Conservation (phyloP, 2,888 invertebrate species). For the Chouioia cunea region DNA sequence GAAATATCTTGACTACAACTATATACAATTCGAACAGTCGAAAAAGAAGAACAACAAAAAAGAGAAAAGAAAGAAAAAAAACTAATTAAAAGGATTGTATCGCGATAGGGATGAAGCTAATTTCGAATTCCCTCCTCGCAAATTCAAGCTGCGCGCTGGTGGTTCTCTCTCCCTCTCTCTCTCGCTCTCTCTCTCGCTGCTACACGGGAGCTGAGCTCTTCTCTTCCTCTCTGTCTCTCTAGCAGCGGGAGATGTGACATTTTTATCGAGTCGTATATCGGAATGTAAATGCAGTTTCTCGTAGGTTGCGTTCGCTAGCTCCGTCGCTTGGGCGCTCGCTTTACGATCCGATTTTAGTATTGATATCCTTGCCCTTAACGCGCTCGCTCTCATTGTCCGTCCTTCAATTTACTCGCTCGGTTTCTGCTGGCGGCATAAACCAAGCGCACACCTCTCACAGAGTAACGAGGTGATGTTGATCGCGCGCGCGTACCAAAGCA, state of each 20-base stretch:
- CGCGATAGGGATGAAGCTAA: neutral
- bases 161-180: too few relatives aligned
- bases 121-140: conserved; percentile 8
- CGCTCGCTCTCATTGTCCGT: conserved; percentile 20
- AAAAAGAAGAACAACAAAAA: conserved; percentile 35
- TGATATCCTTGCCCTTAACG: conserved; percentile 61
- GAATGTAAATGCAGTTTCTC: conserved; percentile 64
- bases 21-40: conserved; percentile 48
- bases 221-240: too few relatives aligned
- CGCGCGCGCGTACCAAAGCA: conserved; percentile 11
- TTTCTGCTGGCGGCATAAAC: conserved; percentile 43
- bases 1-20: too few relatives aligned
- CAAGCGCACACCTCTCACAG: conserved; percentile 30
- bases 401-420: conserved; percentile 43
- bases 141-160: conserved; percentile 19
- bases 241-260: conserved; percentile 58
- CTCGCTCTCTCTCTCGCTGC: too few relatives aligned
- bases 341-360: conserved; percentile 65
- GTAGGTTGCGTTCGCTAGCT: conserved; percentile 49
- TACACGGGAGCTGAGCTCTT: too few relatives aligned
- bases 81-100: conserved; percentile 47
- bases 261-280: conserved; percentile 65
- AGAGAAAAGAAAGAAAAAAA: conserved; percentile 47
- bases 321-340: conserved; percentile 53
- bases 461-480: conserved; percentile 46